Conservation (phyloP, 2,797 vertebrate genomes). For the Astyanax mexicanus region DNA sequence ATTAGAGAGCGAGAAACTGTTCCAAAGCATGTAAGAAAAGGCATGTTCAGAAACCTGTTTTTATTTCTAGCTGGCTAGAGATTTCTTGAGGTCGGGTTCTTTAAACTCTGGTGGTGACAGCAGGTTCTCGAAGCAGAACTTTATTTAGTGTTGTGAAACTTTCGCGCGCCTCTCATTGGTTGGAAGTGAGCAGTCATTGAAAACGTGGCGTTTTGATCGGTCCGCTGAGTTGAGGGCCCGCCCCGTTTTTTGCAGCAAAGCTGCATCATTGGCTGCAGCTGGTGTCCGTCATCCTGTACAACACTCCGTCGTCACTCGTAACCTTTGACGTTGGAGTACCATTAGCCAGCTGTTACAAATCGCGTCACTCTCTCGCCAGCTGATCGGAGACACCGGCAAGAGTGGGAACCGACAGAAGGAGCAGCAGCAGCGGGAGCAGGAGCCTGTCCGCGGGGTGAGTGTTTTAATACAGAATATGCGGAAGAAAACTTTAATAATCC, state of each 20-base stretch:
- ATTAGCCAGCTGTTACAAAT: conserved; percentile 65
- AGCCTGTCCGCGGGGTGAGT: conserved; percentile 33
- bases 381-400: conserved; percentile 82
- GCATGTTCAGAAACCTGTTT: neutral
- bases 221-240: neutral
- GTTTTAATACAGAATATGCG: neutral
- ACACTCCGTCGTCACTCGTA: conserved; percentile 67
- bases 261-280: conserved; percentile 19
- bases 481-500: neutral
- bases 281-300: conserved; percentile 11
- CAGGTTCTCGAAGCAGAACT: conserved; percentile 31
- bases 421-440: neutral
- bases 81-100: neutral
- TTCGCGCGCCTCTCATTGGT: conserved; percentile 48
- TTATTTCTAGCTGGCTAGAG: neutral
- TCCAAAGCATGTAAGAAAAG: too few species aligned
- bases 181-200: conserved; percentile 16
- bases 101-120: neutral
- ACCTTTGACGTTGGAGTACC: conserved; percentile 71
- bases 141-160: conserved; percentile 45
- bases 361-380: conserved; percentile 91
- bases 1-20: too few species aligned
- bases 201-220: conserved; percentile 21
- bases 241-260: neutral
- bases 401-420: conserved; percentile 26